Percentiles rank a stretch among this genome's conserved stretches.
Conservation (phyloP, 2,797 vertebrate genomes). For the Epinephelus malabaricus region DNA sequence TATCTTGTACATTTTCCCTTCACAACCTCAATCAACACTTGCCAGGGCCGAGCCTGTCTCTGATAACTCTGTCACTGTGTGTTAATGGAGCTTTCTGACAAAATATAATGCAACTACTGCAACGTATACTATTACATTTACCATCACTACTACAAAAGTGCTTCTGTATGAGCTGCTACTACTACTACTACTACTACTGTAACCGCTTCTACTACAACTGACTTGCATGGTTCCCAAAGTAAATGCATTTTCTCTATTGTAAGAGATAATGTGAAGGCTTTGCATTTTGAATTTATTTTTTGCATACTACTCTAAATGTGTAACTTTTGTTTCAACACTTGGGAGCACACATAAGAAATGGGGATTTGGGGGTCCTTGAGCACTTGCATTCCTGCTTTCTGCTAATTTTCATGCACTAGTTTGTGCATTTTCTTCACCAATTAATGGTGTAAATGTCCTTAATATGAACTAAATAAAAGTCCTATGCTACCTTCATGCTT, state of each 20-base stretch:
- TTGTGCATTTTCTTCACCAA: too few species aligned
- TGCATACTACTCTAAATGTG: neutral
- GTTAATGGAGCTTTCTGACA: slow-evolving; percentile 16
- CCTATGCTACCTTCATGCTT: too few species aligned
- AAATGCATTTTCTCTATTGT: slow-evolving; percentile 3
- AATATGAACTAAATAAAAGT: too few species aligned
- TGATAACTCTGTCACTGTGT: slow-evolving; percentile 1
- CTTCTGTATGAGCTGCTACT: neutral
- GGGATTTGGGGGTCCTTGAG: too few species aligned
- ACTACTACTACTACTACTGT: neutral
- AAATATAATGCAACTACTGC: slow-evolving; percentile 12
- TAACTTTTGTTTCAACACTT: too few species aligned
- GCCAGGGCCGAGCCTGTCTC: slow-evolving; percentile 24
- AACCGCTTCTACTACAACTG: neutral
- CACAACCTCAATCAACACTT: slow-evolving; percentile 22
- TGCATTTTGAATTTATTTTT: neutral
- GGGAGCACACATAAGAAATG: too few species aligned
- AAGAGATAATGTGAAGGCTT: neutral
- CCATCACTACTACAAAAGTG: neutral
- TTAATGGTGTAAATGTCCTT: too few species aligned
- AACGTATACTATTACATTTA: neutral
- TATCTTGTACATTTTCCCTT: slow-evolving; percentile 43
- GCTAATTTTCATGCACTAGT: too few species aligned
- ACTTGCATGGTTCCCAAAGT: slow-evolving; percentile 5
- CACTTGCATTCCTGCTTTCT: too few species aligned